Base-by-base conservation (phyloP, 2,113 vertebrate genomes). In the Saguinus imperator region DNA sequence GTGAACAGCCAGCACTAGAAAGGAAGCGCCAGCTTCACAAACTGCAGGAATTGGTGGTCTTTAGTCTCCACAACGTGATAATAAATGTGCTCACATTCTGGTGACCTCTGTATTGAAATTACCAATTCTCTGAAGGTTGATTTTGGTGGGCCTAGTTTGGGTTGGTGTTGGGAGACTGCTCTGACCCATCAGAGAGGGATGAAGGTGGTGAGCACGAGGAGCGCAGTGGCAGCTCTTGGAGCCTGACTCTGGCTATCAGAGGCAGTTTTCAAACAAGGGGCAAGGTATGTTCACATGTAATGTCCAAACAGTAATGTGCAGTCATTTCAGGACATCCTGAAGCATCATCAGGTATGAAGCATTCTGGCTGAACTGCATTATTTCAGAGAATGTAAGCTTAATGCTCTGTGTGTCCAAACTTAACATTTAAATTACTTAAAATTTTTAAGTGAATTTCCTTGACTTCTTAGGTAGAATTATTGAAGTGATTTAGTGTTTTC, bases 401-500 rank as follows among this genome's bases (percentile, higher is more conserved):
- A 57, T 37, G 37, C 58, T 91, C 8, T 83, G 8, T 76, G 50
- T 45, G 73, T 9, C 4, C 5, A 95, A 94, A 64, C 37, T 85
- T 93, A 66, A 96, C 57, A 58, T 35, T 64, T 66, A 96, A 58
- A 66, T 43, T 61, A 81, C 23, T 75, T 58, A 52, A 64, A 94
- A 85, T 4, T 52, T 96, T 58, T 16, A 45, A 83, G 12, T 87
- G 25, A 81, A 70, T 80, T 87, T 91, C 21, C 9, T 20, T 84
- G 20, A 4, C 16, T 55, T 84, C 25, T 57, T 85, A 68, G 61
- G 40, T 92, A 87, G 9, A 61, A 70, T 72, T 61, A 50, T 76
- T 94, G 45, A 73, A 77, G n/a, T 29, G 21, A 72, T 48, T 94
- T 75, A 35, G n/a, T 91, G 17, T 91, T 70, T 79, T 48, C 8